Evolutionary conservation across 2,797 vertebrate genomes (phyloP), one percentile per base, ranked within the genome.

Genomic region (Parotocinclus haroldoi): DNA sequence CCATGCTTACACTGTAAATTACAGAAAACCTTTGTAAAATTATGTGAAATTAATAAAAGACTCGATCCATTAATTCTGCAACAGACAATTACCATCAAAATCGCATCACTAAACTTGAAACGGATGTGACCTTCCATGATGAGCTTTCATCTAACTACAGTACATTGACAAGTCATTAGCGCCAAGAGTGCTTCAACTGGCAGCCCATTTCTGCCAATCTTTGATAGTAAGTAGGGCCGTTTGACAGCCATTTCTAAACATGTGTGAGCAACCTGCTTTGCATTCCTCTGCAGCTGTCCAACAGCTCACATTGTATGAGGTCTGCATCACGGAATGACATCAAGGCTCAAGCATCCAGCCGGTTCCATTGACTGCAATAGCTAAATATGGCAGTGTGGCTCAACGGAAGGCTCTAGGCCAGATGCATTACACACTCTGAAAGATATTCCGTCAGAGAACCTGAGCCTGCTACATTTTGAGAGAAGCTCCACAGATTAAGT

Each of bases 351-450:
- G 69, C 55, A 79, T 62, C 45, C 58, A 68, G 55, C 67, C 63
- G 39, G 62, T 62, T 79, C 64, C 79, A 80, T 80, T 82, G 80
- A 82, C 78, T 75, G 75, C 68, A 67, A 76, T 58, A 74, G 68
- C 80, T 82, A 80, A 82, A 82, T 82, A 82, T 80, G 80, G 80
- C 71, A 63, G 59, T 59, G 66, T 3, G 62, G 69, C 57, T 58
- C 38, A 54, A 7, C 57, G 9, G 45, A 27, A 4, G 46, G 48
- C 37, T 55, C 56, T 13, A 63, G 53, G 68, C 72, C 76, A 70
- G 72, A 49, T 79, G 68, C 44, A 55, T 81, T 73, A 78, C 78
- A 76, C 58, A 54, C 52, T 57, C 70, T 73, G 64, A 74, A 58
- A 76, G 66, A 70, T 53, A 74, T 77, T 72, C 66, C 63, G 58